Evolutionary conservation across 1,140 invertebrate species (phyloP).

Genomic region (Hydropsyche tenuis): DNA sequence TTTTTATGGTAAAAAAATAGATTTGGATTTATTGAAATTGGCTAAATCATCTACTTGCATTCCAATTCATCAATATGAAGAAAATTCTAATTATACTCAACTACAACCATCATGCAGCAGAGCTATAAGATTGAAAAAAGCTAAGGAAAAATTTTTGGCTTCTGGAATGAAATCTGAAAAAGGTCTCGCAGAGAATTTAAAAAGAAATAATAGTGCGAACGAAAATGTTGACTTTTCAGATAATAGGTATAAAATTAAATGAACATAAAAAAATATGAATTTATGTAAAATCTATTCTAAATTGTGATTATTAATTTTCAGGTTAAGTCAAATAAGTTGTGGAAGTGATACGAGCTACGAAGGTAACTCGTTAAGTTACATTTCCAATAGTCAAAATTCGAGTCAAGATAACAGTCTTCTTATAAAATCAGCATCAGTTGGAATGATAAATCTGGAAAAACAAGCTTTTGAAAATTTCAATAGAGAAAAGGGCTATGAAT

Average conservation of each 20-base stretch:
- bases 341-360: constrained; percentile 64
- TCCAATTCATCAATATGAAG: constrained; percentile 37
- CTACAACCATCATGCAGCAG: constrained; percentile 44
- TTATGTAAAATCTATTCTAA: not conserved
- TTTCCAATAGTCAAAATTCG: constrained; percentile 49
- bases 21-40: constrained; percentile 39
- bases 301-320: constrained; percentile 43
- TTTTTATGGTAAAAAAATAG: constrained; percentile 43
- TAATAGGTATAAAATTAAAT: constrained; percentile 40
- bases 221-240: constrained; percentile 47
- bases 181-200: constrained; percentile 6
- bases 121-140: constrained; percentile 57
- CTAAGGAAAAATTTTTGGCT: constrained; percentile 61
- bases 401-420: constrained; percentile 55
- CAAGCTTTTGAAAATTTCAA: constrained; percentile 63
- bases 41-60: constrained; percentile 43
- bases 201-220: constrained; percentile 35
- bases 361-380: constrained; percentile 35
- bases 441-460: constrained; percentile 72
- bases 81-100: not conserved
- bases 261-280: not conserved
- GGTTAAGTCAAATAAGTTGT: constrained; percentile 65
- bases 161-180: constrained; percentile 26
- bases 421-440: constrained; percentile 73
- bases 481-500: constrained; percentile 51